Evolutionary conservation across 2,797 vertebrate species (phyloP), one percentile per base, ranked within the genome.

Genomic region (Stomatorhinus walkeri): DNA sequence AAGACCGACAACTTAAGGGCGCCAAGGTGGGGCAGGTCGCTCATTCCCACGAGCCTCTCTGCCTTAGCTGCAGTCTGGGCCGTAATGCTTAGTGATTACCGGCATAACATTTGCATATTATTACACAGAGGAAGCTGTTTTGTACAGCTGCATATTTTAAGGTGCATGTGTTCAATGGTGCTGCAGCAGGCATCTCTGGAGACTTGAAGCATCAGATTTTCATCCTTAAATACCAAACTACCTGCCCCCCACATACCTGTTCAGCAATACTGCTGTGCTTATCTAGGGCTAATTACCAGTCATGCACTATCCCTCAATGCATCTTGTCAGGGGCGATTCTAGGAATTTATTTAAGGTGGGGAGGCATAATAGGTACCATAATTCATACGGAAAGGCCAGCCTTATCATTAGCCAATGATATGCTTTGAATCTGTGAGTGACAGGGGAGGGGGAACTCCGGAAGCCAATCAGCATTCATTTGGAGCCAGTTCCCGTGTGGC

Each of bases 61-160:
- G 72, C 16, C 40, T 43, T 79, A 43, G 19, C 19, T 46, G 6
- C 72, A 40, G 19, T 36, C 36, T 43, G 16, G 72, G 72, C 36
- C 8, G 6, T 40, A 79, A 79, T n/a, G 2, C 32, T 79, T 79
- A 40, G 72, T 79, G 40, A 79, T 79, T 79, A 46, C 16, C 6
- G 5, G 40, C 7, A 46, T 28, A 43, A 3, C 36, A 46, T 79
- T 46, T 79, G 16, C 36, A 43, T 16, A 8, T n/a, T 46, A n/a
- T 79, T n/a, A 79, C 36, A 46, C 16, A 79, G 36, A 46, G 36
- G 5, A 79, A 2, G 72, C 72, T 7, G 56, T 24, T 79, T 79
- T 79, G 72, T 79, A 24, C 36, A 79, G 72, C 72, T 79, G 72
- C 36, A 46, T 46, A 79, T 79, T 79, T 79, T 46, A 79, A 79